Evolutionary conservation across 2,888 invertebrate species (phyloP).

Genomic region (Macropis europaea): DNA sequence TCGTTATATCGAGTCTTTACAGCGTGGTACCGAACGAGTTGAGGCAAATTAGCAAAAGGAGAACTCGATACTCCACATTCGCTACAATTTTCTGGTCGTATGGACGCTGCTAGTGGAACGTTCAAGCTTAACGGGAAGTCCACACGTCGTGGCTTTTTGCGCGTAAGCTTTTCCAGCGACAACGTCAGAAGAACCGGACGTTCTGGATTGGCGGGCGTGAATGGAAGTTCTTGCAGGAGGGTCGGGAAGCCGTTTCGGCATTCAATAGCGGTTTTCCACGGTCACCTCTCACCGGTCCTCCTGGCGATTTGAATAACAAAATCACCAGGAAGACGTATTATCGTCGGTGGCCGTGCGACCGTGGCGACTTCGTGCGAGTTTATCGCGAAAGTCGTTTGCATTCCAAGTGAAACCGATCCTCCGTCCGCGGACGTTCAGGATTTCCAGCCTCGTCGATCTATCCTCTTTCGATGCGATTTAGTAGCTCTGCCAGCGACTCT

Average conservation of each 20-base stretch:
- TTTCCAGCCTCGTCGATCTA: slow-evolving; percentile 51
- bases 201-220: slow-evolving; percentile 53
- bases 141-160: slow-evolving; percentile 41
- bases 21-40: no score
- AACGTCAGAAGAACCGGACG: slow-evolving; percentile 35
- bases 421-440: not conserved
- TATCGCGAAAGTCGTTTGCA: slow-evolving; percentile 67
- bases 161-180: slow-evolving; percentile 36
- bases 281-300: slow-evolving; percentile 29
- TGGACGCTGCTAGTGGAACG: no score
- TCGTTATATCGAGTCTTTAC: no score
- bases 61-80: not conserved
- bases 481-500: not conserved
- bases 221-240: slow-evolving; percentile 50
- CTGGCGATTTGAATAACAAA: slow-evolving; percentile 77
- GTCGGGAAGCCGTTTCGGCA: slow-evolving; percentile 56
- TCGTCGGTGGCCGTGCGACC: slow-evolving; percentile 40
- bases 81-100: no score
- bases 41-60: not conserved
- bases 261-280: slow-evolving; percentile 67
- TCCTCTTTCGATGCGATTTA: slow-evolving; percentile 9
- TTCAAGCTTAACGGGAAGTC: slow-evolving; percentile 34
- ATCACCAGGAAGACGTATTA: slow-evolving; percentile 67
- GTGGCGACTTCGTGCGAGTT: slow-evolving; percentile 39
- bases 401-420: slow-evolving; percentile 62